phyloP scores from a whole-genome alignment of 2,113 vertebrate genomes.

The Actenoides lindsayi region DNA sequence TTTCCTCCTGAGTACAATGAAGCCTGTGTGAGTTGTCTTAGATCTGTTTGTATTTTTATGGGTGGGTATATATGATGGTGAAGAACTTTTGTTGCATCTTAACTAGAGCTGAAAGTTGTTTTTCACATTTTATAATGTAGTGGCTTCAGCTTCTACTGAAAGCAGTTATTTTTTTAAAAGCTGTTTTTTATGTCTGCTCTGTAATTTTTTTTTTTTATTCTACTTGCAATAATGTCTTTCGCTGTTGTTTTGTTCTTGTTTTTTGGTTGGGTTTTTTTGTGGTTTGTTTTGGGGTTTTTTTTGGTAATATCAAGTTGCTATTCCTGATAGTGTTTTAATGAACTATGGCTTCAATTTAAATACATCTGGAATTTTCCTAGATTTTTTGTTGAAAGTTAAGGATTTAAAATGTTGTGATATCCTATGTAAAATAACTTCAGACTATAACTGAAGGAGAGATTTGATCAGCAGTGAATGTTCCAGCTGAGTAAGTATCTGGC shows the following conservation, averaged over 20 bases:
- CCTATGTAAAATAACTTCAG: slow-evolving; percentile 1
- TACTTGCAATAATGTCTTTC: not conserved
- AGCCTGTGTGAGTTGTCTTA: not conserved
- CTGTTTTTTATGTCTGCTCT: not conserved
- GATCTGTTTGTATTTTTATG: not conserved
- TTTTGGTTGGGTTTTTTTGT: no score
- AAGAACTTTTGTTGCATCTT: not conserved
- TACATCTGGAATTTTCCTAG: not conserved
- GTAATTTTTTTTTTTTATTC: not conserved
- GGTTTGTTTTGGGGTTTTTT: not conserved
- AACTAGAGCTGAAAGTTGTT: not conserved
- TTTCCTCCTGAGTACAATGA: not conserved
- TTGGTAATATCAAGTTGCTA: not conserved
- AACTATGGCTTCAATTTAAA: not conserved
- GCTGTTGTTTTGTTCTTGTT: not conserved
- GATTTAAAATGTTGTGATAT: not conserved
- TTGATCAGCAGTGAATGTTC: slow-evolving; percentile 17
- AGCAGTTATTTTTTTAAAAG: not conserved
- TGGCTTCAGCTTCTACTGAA: not conserved
- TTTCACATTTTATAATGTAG: not conserved
- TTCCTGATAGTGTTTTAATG: not conserved
- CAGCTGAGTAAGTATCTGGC: slow-evolving; percentile 29
- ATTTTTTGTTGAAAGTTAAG: not conserved
- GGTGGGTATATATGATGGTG: not conserved
- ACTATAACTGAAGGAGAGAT: not conserved